phyloP scores from a whole-genome alignment of 2,797 vertebrate genomes.

The Phalanger gymnotis region DNA sequence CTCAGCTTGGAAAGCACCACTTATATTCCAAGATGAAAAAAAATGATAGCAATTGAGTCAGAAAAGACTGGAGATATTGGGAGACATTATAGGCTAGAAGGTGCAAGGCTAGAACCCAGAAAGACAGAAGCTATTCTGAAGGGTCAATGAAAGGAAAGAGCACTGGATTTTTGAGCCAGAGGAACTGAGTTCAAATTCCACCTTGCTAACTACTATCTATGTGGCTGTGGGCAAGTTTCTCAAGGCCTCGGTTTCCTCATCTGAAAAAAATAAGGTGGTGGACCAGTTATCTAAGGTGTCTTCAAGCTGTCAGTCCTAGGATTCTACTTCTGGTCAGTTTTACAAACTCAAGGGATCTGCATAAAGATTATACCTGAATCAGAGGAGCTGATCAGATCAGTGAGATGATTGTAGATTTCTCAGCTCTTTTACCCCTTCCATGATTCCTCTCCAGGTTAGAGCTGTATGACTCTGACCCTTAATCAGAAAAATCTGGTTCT shows the following conservation, averaged over 20 bases:
- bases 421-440: not conserved
- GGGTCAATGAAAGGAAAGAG: not conserved
- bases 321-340: not conserved
- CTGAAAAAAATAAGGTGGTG: not conserved
- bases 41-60: not conserved
- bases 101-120: not conserved
- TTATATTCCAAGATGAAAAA: not conserved
- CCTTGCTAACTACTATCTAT: not conserved
- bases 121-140: not conserved
- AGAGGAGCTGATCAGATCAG: not conserved
- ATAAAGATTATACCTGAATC: not conserved
- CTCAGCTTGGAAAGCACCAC: not conserved
- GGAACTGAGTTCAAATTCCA: not conserved
- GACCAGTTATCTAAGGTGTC: not conserved
- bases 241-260: not conserved
- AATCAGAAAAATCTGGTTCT: not conserved
- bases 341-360: not conserved
- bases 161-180: not conserved
- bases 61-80: not conserved
- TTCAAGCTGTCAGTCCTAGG: not conserved
- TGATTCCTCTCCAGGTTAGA: not conserved
- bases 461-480: not conserved
- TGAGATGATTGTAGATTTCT: not conserved
- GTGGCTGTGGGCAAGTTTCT: not conserved
- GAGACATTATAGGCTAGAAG: not conserved